phyloP scores from a whole-genome alignment of 2,797 vertebrate genomes.

The Phoeniculus purpureus region DNA sequence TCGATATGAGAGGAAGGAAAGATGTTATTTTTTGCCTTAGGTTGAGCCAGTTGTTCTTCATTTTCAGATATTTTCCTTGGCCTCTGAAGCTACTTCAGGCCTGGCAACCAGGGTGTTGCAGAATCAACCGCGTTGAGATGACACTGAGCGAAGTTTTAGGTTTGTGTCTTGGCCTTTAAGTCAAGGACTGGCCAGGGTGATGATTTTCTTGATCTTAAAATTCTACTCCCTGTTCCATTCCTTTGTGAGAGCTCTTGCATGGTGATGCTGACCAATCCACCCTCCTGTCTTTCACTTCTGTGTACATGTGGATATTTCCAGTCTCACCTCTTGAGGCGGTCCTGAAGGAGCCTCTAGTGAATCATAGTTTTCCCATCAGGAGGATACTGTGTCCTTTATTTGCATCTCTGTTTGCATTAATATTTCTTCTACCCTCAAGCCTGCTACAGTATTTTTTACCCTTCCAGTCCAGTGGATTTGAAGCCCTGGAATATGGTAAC shows the following conservation, averaged over 20 bases:
- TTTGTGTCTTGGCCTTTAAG: background rate
- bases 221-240: background rate
- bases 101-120: background rate
- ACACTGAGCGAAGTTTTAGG: background rate
- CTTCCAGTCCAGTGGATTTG: background rate
- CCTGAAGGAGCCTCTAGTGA: slow-evolving; percentile 50
- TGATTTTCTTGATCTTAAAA: background rate
- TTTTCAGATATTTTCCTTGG: background rate
- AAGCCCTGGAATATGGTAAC: background rate
- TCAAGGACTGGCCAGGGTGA: background rate
- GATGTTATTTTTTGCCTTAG: rapidly evolving
- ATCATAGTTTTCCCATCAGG: slow-evolving; percentile 54
- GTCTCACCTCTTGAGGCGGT: background rate
- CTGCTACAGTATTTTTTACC: background rate
- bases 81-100: background rate
- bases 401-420: slow-evolving; percentile 21
- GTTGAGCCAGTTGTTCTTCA: background rate
- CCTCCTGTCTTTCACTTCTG: background rate
- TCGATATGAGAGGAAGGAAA: background rate
- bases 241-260: background rate
- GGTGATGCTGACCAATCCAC: background rate
- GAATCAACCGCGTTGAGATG: rapidly evolving
- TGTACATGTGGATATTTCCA: background rate
- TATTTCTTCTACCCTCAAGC: slow-evolving; percentile 16
- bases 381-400: slow-evolving; percentile 42